Percentiles rank a stretch among this genome's conserved stretches.
These are phyloP conservation scores for Setophaga coronata DNA, from an alignment of 2,113 vertebrate species.

Conservation along the genomic window DNA sequence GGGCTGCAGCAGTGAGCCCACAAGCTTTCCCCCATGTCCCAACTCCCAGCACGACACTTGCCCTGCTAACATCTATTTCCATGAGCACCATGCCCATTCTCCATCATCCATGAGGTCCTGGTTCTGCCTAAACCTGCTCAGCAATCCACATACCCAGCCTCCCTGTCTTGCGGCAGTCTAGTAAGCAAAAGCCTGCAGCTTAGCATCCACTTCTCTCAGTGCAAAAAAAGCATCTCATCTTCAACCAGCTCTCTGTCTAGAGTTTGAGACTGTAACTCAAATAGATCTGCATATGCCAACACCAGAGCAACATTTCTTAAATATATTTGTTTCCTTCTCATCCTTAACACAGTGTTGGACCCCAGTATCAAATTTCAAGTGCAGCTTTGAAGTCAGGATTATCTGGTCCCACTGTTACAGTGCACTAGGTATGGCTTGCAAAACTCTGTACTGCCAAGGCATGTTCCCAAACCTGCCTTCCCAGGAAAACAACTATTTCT, in stretches of 20 bases:
- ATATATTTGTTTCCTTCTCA: not conserved
- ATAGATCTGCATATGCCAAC: accelerated
- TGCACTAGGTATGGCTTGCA: not conserved
- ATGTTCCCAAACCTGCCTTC: not conserved
- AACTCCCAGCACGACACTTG: accelerated
- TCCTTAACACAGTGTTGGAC: not conserved
- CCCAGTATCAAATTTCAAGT: not conserved
- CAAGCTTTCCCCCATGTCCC: not conserved
- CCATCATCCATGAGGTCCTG: not conserved
- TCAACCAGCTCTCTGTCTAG: not conserved
- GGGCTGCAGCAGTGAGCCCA: accelerated
- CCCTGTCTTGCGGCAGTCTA: not conserved
- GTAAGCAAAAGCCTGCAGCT: not conserved
- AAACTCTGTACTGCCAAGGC: not conserved
- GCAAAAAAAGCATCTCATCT: not conserved
- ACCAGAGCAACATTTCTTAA: not conserved
- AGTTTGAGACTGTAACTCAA: not conserved
- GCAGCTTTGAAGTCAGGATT: not conserved
- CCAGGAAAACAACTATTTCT: not conserved
- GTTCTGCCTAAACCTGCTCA: not conserved
- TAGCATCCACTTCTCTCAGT: not conserved
- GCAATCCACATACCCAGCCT: not conserved
- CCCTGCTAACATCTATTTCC: not conserved
- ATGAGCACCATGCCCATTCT: accelerated
- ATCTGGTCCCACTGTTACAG: not conserved